Percentiles rank a stretch among this genome's conserved stretches.
Evolutionary conservation across 2,797 vertebrate genomes (phyloP).

Genomic region (Ambastaia sidthimunki): DNA sequence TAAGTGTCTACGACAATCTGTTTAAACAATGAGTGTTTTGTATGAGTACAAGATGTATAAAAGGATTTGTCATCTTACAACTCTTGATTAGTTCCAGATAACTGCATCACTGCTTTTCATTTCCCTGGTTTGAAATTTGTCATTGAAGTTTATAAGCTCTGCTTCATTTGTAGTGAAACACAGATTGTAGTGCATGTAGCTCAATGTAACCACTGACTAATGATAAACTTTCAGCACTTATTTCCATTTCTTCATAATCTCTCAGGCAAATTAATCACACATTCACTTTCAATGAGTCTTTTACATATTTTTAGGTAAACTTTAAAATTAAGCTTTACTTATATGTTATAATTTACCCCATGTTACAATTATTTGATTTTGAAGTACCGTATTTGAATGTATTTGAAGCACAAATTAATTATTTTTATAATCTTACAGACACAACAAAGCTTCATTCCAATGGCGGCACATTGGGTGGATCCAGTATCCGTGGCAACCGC

Average conservation of each 20-base stretch:
- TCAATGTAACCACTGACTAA: background rate
- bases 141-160: background rate
- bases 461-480: slow-evolving; percentile 69
- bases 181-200: background rate
- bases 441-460: slow-evolving; percentile 79
- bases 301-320: no score
- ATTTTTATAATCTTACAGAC: slow-evolving; percentile 72
- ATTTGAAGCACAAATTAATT: background rate
- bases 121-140: background rate
- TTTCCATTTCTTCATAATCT: background rate
- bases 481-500: slow-evolving; percentile 71
- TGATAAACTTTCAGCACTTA: background rate
- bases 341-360: no score
- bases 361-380: background rate
- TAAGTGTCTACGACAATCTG: background rate
- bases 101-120: background rate
- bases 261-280: no score
- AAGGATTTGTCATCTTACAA: background rate
- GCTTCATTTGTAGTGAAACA: background rate
- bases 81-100: slow-evolving; percentile 26
- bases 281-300: no score
- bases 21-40: slow-evolving; percentile 36
- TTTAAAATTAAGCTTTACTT: no score
- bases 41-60: slow-evolving; percentile 3
- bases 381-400: background rate